Percentiles rank a stretch among this genome's conserved stretches.
phyloP scores from a whole-genome alignment of 2,888 invertebrate species.

The Scaptomyza caliginosa region DNA sequence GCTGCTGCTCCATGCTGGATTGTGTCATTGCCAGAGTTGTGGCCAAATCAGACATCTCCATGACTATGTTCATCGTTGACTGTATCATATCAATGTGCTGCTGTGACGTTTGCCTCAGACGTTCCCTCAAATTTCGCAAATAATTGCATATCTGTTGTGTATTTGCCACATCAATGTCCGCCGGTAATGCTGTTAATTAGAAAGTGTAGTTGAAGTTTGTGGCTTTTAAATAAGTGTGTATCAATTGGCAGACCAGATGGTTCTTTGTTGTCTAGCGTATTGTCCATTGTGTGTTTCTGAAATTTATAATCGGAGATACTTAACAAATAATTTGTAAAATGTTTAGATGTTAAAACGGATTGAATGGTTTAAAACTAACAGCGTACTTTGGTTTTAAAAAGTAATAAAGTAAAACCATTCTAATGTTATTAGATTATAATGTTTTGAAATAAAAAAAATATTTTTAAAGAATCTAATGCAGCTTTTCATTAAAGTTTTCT shows the following conservation, averaged over 20 bases:
- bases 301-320: not conserved
- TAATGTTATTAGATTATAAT: too few relatives aligned
- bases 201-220: not conserved
- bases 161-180: conserved; percentile 34
- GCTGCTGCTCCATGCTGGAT: conserved; percentile 12
- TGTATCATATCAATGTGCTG: conserved; percentile 64
- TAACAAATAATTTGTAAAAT: not conserved
- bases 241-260: conserved; percentile 10
- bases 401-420: too few relatives aligned
- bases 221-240: not conserved
- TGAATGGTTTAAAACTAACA: not conserved
- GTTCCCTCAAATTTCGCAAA: conserved; percentile 63
- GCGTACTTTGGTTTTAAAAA: not conserved
- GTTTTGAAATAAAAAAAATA: too few relatives aligned
- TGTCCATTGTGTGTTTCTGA: conserved; percentile 16
- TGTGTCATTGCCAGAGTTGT: conserved; percentile 32
- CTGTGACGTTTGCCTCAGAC: conserved; percentile 53
- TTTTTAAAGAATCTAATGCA: too few relatives aligned
- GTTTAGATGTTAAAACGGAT: not conserved
- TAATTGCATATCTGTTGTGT: conserved; percentile 65
- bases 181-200: conserved; percentile 15
- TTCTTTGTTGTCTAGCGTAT: not conserved
- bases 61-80: conserved; percentile 63
- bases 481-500: too few relatives aligned
- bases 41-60: conserved; percentile 70